Conservation (phyloP, 2,797 vertebrate species). For the Apogon talboti region DNA sequence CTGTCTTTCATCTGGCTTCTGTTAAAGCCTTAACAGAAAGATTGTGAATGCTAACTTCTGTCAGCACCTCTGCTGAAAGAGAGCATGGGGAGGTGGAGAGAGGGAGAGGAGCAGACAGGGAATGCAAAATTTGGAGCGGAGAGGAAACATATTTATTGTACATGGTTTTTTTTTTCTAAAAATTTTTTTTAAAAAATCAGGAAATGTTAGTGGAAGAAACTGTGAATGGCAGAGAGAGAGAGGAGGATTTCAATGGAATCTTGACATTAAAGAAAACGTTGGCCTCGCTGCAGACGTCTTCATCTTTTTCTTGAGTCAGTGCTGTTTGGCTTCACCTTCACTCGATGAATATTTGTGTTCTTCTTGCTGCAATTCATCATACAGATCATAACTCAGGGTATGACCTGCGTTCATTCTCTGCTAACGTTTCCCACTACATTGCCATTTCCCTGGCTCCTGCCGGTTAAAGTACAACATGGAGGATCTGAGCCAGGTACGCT, state of each 20-base stretch:
- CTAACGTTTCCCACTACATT: slow-evolving; percentile 16
- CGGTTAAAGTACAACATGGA: slow-evolving; percentile 18
- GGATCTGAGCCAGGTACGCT: slow-evolving; percentile 10
- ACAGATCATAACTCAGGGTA: slow-evolving; percentile 28
- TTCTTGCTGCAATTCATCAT: slow-evolving; percentile 23
- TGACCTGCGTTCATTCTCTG: slow-evolving; percentile 39
- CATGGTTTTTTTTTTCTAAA: not conserved
- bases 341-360: slow-evolving; percentile 26
- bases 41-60: slow-evolving; percentile 83
- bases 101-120: slow-evolving; percentile 43
- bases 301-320: slow-evolving; percentile 3
- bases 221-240: no score
- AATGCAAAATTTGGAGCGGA: slow-evolving; percentile 29
- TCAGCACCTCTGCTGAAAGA: slow-evolving; percentile 83
- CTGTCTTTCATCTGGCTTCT: slow-evolving; percentile 87
- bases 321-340: not conserved
- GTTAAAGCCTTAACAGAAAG: slow-evolving; percentile 83
- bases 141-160: slow-evolving; percentile 17
- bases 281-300: slow-evolving; percentile 13
- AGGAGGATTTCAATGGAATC: slow-evolving; percentile 1
- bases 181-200: not conserved
- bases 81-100: slow-evolving; percentile 56
- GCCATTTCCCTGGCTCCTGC: slow-evolving; percentile 19
- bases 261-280: not conserved
- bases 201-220: not conserved